Evolutionary conservation across 1,140 invertebrate species (phyloP), one percentile per base, ranked within the genome.

Genomic region (Centruroides sculpturatus): DNA sequence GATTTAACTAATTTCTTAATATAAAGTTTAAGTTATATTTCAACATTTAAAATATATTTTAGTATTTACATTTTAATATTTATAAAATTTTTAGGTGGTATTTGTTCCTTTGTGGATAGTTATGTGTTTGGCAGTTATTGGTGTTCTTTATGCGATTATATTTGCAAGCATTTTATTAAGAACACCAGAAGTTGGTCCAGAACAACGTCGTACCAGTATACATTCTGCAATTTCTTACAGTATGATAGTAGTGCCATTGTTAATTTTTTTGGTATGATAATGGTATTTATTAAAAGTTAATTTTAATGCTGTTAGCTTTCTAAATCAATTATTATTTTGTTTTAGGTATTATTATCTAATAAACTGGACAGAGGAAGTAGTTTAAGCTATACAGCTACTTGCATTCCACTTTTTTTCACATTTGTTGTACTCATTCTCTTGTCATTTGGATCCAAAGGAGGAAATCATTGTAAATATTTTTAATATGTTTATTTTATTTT

Each of bases 51-150:
- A n/a, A n/a, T n/a, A n/a, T n/a, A n/a, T n/a, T n/a, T n/a, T n/a
- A n/a, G n/a, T n/a, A n/a, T n/a, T 23, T 23, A 23, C 23, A 23
- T 23, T 23, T 23, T 23, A 23, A 23, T 23, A 23, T 23, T 23
- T 23, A 23, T 23, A 1, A 23, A 23, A 23, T 23, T 23, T 23
- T 23, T 65, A 64, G 58, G 64, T 80, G 62, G 92, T 98, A 5
- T 97, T 99, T 79, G 93, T 98, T 56, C 95, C 95, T 49, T 79
- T 96, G 41, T 99, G 94, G 95, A 94, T 98, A 70, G 81, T 97
- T 9, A 86, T 98, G 78, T 97, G 92, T 73, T 80, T 98, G 66
- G 92, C 91, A 55, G 78, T 96, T 69, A 89, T 96, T 70, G 89
- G 87, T 65, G 92, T 98, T 9, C 76, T 98, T 6, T 98, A 98